Percentiles rank a stretch among this genome's conserved stretches.
Evolutionary conservation across 2,888 invertebrate species (phyloP).

Genomic region (Drosophila nr. perissopoda): DNA sequence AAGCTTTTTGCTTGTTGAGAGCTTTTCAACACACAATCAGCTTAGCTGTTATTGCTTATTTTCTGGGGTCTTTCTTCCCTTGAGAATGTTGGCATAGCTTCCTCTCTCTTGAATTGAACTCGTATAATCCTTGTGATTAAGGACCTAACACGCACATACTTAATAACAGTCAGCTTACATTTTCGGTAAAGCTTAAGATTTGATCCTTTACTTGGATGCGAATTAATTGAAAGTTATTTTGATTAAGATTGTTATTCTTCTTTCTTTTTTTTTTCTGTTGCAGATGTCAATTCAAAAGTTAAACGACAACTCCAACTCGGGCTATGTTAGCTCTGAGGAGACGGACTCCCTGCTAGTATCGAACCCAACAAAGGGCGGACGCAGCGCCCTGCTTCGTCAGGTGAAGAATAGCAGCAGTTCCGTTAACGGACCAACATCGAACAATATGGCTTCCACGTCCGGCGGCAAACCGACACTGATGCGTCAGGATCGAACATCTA

Average conservation of each 20-base stretch:
- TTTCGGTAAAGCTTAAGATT: not conserved
- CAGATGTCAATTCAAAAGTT: slow-evolving; percentile 86
- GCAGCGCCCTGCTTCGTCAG: slow-evolving; percentile 81
- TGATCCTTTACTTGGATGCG: not conserved
- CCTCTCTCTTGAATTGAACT: not conserved
- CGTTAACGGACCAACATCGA: slow-evolving; percentile 82
- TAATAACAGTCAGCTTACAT: not conserved
- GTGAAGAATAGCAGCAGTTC: slow-evolving; percentile 83
- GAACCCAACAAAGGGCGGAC: slow-evolving; percentile 83
- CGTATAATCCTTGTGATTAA: not conserved
- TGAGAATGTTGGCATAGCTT: not conserved
- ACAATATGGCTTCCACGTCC: slow-evolving; percentile 81
- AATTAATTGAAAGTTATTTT: not conserved
- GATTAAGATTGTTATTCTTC: not conserved
- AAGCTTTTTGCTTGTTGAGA: slow-evolving; percentile 22
- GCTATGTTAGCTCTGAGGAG: slow-evolving; percentile 92
- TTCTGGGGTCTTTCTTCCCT: not conserved
- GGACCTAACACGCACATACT: not conserved
- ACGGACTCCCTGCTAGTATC: slow-evolving; percentile 91
- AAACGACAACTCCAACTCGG: slow-evolving; percentile 87
- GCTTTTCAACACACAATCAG: slow-evolving; percentile 1
- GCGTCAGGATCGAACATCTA: slow-evolving; percentile 94
- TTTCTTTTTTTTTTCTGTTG: slow-evolving; percentile 8
- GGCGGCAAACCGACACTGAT: slow-evolving; percentile 92
- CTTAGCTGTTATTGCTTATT: slow-evolving; percentile 1